Conservation (phyloP, 2,797 vertebrate species). For the Eptatretus atami region DNA sequence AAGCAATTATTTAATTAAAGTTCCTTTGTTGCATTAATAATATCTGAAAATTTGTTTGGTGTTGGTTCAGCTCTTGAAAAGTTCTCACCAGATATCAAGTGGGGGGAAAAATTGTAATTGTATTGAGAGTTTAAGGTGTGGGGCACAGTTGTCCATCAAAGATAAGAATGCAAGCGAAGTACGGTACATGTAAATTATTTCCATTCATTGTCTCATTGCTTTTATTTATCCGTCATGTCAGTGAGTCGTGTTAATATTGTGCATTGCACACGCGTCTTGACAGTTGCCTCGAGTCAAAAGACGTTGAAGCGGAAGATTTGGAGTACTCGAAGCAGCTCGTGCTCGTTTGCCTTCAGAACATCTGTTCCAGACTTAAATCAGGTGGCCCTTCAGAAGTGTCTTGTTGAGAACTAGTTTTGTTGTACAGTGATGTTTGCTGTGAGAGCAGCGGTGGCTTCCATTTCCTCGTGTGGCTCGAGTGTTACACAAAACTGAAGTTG, state of each 20-base stretch:
- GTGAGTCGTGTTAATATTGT: background rate
- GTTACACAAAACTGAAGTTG: no score
- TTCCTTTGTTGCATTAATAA: no score
- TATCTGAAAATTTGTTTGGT: no score
- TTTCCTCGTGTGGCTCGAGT: no score
- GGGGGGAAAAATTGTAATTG: no score
- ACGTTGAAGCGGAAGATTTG: constrained; percentile 21
- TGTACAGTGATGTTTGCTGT: no score
- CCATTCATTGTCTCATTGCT: background rate
- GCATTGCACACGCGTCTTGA: background rate
- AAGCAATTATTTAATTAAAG: no score
- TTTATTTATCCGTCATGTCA: background rate
- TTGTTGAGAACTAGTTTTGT: no score
- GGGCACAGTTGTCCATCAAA: background rate
- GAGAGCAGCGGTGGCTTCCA: no score
- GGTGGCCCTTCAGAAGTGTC: constrained; percentile 14
- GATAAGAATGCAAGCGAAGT: background rate
- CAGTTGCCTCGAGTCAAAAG: constrained; percentile 31
- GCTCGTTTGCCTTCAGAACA: constrained; percentile 41
- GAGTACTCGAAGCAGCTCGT: constrained; percentile 80
- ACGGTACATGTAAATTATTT: background rate
- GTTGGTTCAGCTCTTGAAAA: no score
- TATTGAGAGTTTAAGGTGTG: background rate
- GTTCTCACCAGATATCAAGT: no score
- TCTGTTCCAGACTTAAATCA: constrained; percentile 37